Evolutionary conservation across 2,888 invertebrate genomes (phyloP).

Genomic region (Andrena fulva): DNA sequence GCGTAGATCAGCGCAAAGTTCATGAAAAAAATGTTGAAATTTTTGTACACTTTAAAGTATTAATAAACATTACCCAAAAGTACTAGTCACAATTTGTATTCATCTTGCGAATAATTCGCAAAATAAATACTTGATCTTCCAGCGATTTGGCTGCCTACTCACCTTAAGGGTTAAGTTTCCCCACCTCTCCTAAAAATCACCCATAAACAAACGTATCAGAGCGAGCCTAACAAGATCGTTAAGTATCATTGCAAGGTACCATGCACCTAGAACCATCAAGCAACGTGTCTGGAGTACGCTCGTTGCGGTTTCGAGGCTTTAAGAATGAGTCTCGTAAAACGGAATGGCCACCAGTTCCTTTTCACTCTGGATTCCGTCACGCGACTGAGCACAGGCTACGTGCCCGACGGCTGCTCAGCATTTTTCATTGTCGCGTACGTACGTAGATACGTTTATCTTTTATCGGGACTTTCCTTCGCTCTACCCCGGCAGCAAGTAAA

Average conservation of each 20-base stretch:
- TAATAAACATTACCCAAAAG: too few species aligned
- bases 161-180: too few species aligned
- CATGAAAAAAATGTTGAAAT: too few species aligned
- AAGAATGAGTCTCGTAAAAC: constrained; percentile 43
- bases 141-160: too few species aligned
- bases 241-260: not conserved
- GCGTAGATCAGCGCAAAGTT: too few species aligned
- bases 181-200: too few species aligned
- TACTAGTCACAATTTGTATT: too few species aligned
- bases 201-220: not conserved
- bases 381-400: constrained; percentile 50
- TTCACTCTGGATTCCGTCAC: constrained; percentile 62
- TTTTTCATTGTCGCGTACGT: constrained; percentile 65
- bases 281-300: not conserved
- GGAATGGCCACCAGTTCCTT: constrained; percentile 34
- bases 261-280: not conserved
- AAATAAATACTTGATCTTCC: too few species aligned
- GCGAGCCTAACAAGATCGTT: not conserved
- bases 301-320: not conserved
- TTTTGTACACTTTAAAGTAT: too few species aligned
- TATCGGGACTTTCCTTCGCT: constrained; percentile 76
- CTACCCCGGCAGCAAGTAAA: constrained; percentile 57
- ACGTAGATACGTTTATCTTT: constrained; percentile 74
- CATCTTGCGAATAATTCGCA: too few species aligned
- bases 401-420: constrained; percentile 43